phyloP scores from a whole-genome alignment of 2,888 invertebrate species.

The Chironomus riparius region DNA sequence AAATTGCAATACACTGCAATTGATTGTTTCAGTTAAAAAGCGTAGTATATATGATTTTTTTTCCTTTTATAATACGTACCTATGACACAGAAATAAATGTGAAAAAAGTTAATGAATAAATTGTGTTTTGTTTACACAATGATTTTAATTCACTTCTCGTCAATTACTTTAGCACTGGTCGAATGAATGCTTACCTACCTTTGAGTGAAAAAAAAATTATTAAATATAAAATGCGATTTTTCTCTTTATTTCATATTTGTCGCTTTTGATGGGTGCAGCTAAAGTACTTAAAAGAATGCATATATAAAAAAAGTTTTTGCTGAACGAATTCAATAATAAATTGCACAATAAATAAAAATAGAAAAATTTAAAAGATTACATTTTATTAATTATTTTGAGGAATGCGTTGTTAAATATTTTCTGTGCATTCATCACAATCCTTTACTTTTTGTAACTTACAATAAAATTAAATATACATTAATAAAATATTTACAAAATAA shows the following conservation, averaged over 20 bases:
- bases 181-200: not conserved
- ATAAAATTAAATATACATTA: not conserved
- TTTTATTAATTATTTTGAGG: too few species aligned
- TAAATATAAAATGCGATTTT: not conserved
- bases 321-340: not conserved
- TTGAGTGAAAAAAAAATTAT: not conserved
- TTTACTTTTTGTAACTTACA: too few species aligned
- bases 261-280: not conserved
- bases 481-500: not conserved
- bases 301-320: not conserved
- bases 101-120: slow-evolving; percentile 22
- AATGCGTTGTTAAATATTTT: too few species aligned
- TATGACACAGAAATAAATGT: slow-evolving; percentile 8
- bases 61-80: not conserved
- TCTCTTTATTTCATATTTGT: not conserved
- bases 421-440: too few species aligned
- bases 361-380: too few species aligned
- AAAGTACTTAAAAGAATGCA: too few species aligned
- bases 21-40: not conserved
- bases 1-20: not conserved
- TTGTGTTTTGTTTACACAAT: slow-evolving; percentile 15
- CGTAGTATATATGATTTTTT: not conserved
- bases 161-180: not conserved
- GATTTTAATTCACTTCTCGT: slow-evolving; percentile 21
- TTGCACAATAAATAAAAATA: too few species aligned